These are phyloP conservation scores for Anoplius nigerrimus DNA, from an alignment of 2,888 invertebrate species.

Conservation along the genomic window DNA sequence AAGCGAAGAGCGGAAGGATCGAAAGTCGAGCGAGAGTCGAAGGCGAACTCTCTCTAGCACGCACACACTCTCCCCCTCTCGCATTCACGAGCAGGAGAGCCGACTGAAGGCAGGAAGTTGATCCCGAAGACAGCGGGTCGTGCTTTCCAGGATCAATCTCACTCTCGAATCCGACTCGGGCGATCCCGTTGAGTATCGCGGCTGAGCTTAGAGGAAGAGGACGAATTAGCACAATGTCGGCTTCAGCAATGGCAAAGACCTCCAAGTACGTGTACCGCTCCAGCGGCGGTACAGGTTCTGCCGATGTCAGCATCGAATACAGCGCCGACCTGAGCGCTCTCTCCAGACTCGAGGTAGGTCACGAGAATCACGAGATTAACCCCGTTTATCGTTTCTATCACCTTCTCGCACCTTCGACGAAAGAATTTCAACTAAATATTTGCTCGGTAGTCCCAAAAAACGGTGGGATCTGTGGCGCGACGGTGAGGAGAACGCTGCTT, in stretches of 20 bases:
- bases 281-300: constrained; percentile 83
- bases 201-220: constrained; percentile 4
- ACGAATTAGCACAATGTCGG: constrained; percentile 76
- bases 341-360: constrained; percentile 93
- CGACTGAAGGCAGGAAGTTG: not conserved
- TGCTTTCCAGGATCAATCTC: not conserved
- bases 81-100: not conserved
- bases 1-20: not conserved
- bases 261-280: constrained; percentile 96
- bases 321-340: constrained; percentile 95
- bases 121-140: too few relatives aligned
- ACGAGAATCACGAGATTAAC: not conserved
- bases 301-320: constrained; percentile 97
- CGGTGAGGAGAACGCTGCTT: not conserved
- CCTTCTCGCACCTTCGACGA: not conserved
- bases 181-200: not conserved
- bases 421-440: too few relatives aligned
- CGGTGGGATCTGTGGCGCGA: too few relatives aligned
- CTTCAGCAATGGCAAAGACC: constrained; percentile 87
- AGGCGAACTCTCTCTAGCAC: too few relatives aligned
- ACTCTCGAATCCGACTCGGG: not conserved
- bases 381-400: constrained; percentile 4
- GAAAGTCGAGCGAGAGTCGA: not conserved
- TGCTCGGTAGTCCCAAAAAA: too few relatives aligned
- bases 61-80: too few relatives aligned